These are phyloP conservation scores for Axea sp. DNA, from an alignment of 2,888 invertebrate genomes.

Conservation along the genomic window DNA sequence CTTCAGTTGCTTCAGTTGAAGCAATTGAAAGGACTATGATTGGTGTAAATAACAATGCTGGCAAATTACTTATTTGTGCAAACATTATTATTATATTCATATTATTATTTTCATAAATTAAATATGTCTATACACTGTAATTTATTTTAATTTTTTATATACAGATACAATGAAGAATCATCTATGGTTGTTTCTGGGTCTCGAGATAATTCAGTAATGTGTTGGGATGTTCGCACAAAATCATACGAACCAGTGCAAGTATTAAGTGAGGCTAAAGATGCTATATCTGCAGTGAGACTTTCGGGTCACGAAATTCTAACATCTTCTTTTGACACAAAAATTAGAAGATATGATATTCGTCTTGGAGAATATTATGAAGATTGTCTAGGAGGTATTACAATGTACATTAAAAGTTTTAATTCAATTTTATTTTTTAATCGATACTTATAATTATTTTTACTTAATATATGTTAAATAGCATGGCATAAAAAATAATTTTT, in stretches of 20 bases:
- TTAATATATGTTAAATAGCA: no score
- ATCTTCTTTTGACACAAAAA: slow-evolving; percentile 92
- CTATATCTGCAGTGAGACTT: slow-evolving; percentile 88
- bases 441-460: no score
- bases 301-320: slow-evolving; percentile 94
- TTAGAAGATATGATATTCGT: slow-evolving; percentile 94
- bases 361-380: slow-evolving; percentile 91
- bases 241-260: slow-evolving; percentile 88
- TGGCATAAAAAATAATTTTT: no score
- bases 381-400: slow-evolving; percentile 91
- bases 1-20: no score
- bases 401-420: no score
- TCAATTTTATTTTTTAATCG: no score
- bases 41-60: no score
- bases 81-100: no score
- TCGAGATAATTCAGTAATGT: slow-evolving; percentile 93
- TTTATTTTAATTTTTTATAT: neutral
- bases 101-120: no score
- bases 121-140: no score
- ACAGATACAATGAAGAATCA: slow-evolving; percentile 95
- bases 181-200: slow-evolving; percentile 95
- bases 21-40: no score
- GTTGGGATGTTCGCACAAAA: slow-evolving; percentile 91
- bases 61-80: no score
- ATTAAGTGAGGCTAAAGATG: slow-evolving; percentile 96